Base-by-base conservation (phyloP, 1,140 invertebrate genomes). In the Ceratitis capitata region DNA sequence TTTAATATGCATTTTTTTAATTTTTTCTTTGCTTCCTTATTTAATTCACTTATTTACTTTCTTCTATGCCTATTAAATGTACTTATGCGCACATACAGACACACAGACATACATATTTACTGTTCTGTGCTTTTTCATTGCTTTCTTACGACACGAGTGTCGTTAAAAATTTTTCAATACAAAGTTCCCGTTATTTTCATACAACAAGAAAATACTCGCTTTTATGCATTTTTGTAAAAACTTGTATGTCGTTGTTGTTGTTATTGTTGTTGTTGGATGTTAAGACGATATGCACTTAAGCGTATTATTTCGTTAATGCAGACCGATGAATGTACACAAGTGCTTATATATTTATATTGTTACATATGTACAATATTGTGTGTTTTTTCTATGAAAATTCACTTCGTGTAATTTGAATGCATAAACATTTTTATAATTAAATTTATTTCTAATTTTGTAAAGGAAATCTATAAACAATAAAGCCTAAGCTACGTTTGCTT, bases 161-260 rank as follows among this genome's bases (percentile, higher is more conserved):
- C 32, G 61, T 69, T 35, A 32, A 69, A 69, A 5, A 56, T 69
- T 69, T 69, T 69, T 69, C 61, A 29, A 69, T 69, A 35, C 61
- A 69, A 29, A 69, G 61, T 32, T 69, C 39, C n/a, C 16, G 32
- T 12, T 29, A 16, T 39, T 69, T 35, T 32, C 16, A 7, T n/a
- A n/a, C n/a, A n/a, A n/a, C n/a, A n/a, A 10, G 32, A 39, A 69
- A 14, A 69, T 12, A 69, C 32, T 19, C n/a, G n/a, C 61, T 69
- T 69, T 69, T 61, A 69, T 69, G 35, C 35, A 35, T 0, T 35
- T 32, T 69, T 69, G 32, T 69, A 39, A 69, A 69, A 32, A 32
- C 32, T 69, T 69, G 3, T 39, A 69, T 19, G 58, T 32, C 35
- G 10, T 69, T 69, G 32, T 69, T 69, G 32, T 35, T 6, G 35